Evolutionary conservation across 2,888 invertebrate species (phyloP), one percentile per base, ranked within the genome.

Genomic region (Lepetodrilus schrolli): DNA sequence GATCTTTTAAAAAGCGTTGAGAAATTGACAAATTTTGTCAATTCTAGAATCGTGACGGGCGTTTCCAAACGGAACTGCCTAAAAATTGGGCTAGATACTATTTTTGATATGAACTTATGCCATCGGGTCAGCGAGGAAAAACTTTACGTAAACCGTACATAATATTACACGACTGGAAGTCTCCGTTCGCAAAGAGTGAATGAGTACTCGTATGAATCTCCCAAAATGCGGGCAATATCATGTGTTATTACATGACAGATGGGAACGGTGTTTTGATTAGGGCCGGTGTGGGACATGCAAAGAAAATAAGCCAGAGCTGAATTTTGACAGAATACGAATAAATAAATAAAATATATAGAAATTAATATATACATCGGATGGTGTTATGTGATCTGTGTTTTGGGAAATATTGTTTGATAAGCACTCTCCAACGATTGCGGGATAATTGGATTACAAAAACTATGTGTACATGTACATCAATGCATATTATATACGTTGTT

Each of bases 251-350:
- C 58, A 58, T 58, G 58, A 58, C 58, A 58, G 26, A 58, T 58
- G 58, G 26, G 34, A 30, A 58, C 34, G 30, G 17, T 58, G 58
- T 58, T 58, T 26, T 58, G 58, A 58, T 58, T 58, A 58, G 34
- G 4, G 10, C 17, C 30, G 34, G 30, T 58, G 30, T 58, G 58
- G n/a, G 58, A 58, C 34, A 58, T 58, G 58, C 58, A 30, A 58
- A 58, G 58, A 58, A 58, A 58, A 58, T 58, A 58, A 58, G 58
- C 58, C 58, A 58, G 58, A 58, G 23, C 30, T 30, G n/a, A 30
- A 34, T 58, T 58, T 58, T 58, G 58, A 58, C 58, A 58, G 58
- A 58, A 58, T 58, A n/a, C 2, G 58, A 58, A 58, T 58, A 58
- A 58, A 58, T 58, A 58, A 58, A 43, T n/a, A n/a, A n/a, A 58